Conservation (phyloP, 2,888 invertebrate species). For the Hemithea aestivaria region DNA sequence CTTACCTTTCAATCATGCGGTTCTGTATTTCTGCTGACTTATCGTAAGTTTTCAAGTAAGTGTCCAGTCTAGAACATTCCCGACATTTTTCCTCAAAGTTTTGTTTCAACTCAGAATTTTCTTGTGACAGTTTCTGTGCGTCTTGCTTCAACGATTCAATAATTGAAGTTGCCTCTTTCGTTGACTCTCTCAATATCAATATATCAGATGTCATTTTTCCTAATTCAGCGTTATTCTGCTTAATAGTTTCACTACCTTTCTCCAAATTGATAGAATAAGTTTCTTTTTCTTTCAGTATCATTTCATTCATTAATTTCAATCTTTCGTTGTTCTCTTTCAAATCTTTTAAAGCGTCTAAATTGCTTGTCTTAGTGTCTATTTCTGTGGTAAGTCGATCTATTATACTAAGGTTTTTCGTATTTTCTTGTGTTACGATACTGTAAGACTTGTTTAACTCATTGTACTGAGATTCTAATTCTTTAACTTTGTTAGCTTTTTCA, state of each 20-base stretch:
- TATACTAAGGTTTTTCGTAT: slow-evolving; percentile 32
- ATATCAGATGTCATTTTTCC: slow-evolving; percentile 58
- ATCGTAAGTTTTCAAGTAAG: slow-evolving; percentile 66
- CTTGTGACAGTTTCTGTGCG: slow-evolving; percentile 45
- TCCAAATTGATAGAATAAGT: slow-evolving; percentile 47
- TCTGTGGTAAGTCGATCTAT: slow-evolving; percentile 45
- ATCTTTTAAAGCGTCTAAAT: slow-evolving; percentile 34
- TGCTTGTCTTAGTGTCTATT: slow-evolving; percentile 34
- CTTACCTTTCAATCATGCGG: slow-evolving; percentile 62
- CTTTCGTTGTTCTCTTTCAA: slow-evolving; percentile 41
- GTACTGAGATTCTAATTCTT: slow-evolving; percentile 31
- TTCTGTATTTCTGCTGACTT: slow-evolving; percentile 65
- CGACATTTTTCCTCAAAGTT: slow-evolving; percentile 55
- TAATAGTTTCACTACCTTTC: slow-evolving; percentile 50
- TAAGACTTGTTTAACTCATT: slow-evolving; percentile 43
- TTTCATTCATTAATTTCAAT: slow-evolving; percentile 47
- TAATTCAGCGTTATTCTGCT: slow-evolving; percentile 51
- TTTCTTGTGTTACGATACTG: slow-evolving; percentile 44
- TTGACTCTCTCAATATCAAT: slow-evolving; percentile 48
- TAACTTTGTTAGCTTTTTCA: slow-evolving; percentile 37
- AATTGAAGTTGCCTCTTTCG: slow-evolving; percentile 47
- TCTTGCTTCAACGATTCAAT: slow-evolving; percentile 57
- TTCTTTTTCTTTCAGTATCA: slow-evolving; percentile 53
- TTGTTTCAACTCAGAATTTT: slow-evolving; percentile 47
- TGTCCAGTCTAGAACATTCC: slow-evolving; percentile 50